These are phyloP conservation scores for Rhea pennata DNA, from an alignment of 2,113 vertebrate species.

Conservation along the genomic window DNA sequence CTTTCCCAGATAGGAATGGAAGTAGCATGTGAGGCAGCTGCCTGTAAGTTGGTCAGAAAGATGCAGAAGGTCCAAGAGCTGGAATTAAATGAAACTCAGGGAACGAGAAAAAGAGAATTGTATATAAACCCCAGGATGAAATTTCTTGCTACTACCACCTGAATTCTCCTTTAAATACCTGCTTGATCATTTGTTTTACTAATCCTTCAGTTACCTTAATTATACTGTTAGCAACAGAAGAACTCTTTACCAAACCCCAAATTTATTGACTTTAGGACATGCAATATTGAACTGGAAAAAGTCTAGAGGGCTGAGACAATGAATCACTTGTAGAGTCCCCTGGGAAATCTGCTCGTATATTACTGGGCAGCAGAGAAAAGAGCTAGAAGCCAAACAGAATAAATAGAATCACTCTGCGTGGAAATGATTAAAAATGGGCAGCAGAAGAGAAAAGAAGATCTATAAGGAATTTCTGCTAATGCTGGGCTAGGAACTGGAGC, in stretches of 20 bases:
- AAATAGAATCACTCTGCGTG: not conserved
- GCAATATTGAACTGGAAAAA: not conserved
- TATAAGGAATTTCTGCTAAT: not conserved
- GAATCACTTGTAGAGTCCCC: not conserved
- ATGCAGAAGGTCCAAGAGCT: not conserved
- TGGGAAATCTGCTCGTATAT: conserved; percentile 32
- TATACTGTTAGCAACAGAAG: not conserved
- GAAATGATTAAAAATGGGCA: conserved; percentile 29
- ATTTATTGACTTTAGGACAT: conserved; percentile 25
- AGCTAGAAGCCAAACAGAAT: conserved; percentile 12
- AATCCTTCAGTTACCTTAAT: not conserved
- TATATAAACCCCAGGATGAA: not conserved
- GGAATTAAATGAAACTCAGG: not conserved
- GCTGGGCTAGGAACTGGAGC: not conserved
- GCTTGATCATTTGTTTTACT: not conserved
- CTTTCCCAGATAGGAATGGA: not conserved
- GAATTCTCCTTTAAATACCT: not conserved
- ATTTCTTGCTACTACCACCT: not conserved
- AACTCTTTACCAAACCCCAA: not conserved
- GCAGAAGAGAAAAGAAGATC: not conserved
- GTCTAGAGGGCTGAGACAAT: not conserved
- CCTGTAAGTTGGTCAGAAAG: not conserved
- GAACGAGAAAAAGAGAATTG: not conserved
- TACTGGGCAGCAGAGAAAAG: conserved; percentile 10
- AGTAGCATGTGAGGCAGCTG: not conserved